Percentiles rank a stretch among this genome's conserved stretches.
Evolutionary conservation across 2,888 invertebrate genomes (phyloP).

Genomic region (Platycnemis pennipes): DNA sequence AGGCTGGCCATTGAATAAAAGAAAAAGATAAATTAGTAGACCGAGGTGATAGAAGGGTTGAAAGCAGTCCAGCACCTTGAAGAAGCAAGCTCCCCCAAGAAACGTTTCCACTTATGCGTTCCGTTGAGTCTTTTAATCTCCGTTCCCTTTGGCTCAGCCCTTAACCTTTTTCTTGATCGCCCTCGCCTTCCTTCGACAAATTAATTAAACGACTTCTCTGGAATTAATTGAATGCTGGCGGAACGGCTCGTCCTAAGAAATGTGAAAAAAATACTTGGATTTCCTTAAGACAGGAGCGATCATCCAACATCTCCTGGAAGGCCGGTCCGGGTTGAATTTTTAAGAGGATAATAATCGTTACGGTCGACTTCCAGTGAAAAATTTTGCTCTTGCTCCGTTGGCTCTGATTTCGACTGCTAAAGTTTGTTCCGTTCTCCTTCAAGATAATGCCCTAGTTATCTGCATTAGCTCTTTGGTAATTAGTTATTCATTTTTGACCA

Average conservation of each 20-base stretch:
- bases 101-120: neutral
- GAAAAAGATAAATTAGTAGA: neutral
- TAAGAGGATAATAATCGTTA: neutral
- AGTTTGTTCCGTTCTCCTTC: no score
- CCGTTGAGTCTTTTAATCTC: neutral
- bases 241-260: neutral
- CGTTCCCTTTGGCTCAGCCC: neutral
- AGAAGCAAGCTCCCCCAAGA: neutral
- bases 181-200: neutral
- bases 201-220: conserved; percentile 11
- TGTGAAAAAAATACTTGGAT: neutral
- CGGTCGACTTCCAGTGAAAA: neutral
- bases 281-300: neutral
- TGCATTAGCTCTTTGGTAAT: no score
- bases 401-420: no score
- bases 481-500: no score
- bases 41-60: neutral
- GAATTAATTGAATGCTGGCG: conserved; percentile 2
- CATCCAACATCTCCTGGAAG: neutral
- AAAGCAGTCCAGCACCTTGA: neutral
- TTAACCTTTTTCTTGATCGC: neutral
- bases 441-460: no score
- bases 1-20: neutral
- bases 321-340: neutral
- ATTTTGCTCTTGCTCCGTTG: neutral